phyloP scores from a whole-genome alignment of 2,797 vertebrate species.

The Cygnus olor region DNA sequence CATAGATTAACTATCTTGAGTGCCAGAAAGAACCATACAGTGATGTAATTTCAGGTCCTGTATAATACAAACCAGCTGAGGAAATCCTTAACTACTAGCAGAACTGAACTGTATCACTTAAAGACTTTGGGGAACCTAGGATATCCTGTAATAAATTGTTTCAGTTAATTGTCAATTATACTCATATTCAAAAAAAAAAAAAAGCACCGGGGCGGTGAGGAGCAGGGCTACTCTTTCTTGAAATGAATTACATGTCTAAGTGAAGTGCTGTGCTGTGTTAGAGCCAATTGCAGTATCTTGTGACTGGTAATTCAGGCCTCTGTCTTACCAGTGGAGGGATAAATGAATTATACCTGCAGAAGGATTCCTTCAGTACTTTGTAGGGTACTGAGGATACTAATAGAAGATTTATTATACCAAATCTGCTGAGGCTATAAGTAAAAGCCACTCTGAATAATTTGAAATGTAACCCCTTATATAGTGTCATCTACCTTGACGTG shows the following conservation, averaged over 20 bases:
- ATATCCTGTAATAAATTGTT: not conserved
- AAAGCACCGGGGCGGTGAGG: fast-evolving
- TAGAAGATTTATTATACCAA: not conserved
- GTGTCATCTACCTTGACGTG: not conserved
- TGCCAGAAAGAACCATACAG: not conserved
- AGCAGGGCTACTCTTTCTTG: not conserved
- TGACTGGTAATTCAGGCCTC: not conserved
- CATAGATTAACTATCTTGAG: not conserved
- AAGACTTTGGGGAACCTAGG: not conserved
- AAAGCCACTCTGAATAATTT: not conserved
- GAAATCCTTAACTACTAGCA: not conserved
- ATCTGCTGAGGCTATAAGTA: slow-evolving; percentile 20
- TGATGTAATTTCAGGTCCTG: not conserved
- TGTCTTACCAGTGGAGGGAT: not conserved
- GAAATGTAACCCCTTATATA: not conserved
- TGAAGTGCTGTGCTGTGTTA: not conserved
- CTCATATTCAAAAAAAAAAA: not conserved
- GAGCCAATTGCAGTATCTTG: not conserved
- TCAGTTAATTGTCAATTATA: not conserved
- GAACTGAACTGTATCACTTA: not conserved
- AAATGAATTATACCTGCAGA: not conserved
- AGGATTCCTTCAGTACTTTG: not conserved
- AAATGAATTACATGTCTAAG: not conserved
- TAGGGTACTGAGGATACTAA: not conserved
- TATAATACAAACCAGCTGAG: not conserved